Percentiles rank a stretch among this genome's conserved stretches.
Evolutionary conservation across 1,140 invertebrate species (phyloP).

Genomic region (Aphidius ervi): DNA sequence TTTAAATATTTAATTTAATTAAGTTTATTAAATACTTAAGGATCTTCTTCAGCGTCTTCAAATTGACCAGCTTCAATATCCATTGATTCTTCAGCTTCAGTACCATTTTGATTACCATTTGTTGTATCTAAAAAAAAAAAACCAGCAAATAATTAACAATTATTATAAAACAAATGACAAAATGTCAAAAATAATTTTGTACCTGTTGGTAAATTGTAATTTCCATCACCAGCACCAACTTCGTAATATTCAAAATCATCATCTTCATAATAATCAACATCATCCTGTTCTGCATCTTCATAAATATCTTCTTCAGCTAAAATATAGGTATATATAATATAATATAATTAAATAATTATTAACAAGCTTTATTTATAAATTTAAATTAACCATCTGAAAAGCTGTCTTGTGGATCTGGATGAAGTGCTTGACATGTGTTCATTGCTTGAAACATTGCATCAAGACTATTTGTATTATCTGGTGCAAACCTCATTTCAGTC

Average conservation of each 20-base stretch:
- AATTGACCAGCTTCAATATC: slow-evolving; percentile 56
- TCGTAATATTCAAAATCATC: slow-evolving; percentile 46
- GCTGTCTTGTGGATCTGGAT: slow-evolving; percentile 62
- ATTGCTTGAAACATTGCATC: slow-evolving; percentile 67
- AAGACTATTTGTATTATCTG: slow-evolving; percentile 59
- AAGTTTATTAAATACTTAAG: slow-evolving; percentile 32
- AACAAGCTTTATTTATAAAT: slow-evolving; percentile 7
- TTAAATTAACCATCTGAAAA: slow-evolving; percentile 49
- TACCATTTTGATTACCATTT: slow-evolving; percentile 40
- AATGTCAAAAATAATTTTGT: slow-evolving; percentile 12
- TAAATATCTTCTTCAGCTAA: slow-evolving; percentile 51
- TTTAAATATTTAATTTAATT: neutral
- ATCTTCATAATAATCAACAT: slow-evolving; percentile 48
- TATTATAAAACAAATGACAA: neutral
- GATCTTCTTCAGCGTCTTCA: slow-evolving; percentile 56
- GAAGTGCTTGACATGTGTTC: slow-evolving; percentile 64
- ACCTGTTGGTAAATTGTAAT: slow-evolving; percentile 45
- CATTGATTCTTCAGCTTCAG: slow-evolving; percentile 45
- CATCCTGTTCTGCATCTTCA: slow-evolving; percentile 53
- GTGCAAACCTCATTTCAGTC: slow-evolving; percentile 68
- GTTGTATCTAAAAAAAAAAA: slow-evolving; percentile 36
- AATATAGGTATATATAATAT: slow-evolving; percentile 16
- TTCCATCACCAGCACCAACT: slow-evolving; percentile 39
- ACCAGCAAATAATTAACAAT: slow-evolving; percentile 4
- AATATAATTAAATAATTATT: neutral